phyloP scores from a whole-genome alignment of 2,888 invertebrate species.

The Agriotes lineatus region DNA sequence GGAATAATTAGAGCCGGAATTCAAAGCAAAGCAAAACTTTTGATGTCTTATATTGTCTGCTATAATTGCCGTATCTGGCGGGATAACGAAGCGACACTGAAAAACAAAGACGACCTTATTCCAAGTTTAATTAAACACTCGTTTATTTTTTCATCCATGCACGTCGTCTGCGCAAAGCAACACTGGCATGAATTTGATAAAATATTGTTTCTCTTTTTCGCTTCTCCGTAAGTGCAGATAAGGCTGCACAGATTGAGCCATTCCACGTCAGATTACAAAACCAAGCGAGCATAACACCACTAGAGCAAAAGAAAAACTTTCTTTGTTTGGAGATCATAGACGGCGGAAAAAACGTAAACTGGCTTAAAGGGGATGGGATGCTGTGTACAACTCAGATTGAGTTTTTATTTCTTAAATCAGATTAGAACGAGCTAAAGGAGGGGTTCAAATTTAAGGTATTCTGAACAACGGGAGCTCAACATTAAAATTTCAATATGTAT shows the following conservation, averaged over 20 bases:
- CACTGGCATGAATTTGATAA: constrained; percentile 17
- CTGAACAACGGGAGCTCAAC: too few species aligned
- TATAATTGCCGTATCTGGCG: constrained; percentile 23
- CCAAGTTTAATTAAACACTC: constrained; percentile 23
- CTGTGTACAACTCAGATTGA: too few species aligned
- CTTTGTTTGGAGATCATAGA: constrained; percentile 12
- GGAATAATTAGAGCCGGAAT: constrained; percentile 13
- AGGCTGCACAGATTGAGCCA: constrained; percentile 13
- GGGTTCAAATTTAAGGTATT: too few species aligned
- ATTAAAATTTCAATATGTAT: too few species aligned
- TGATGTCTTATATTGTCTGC: constrained; percentile 20
- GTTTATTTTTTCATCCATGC: constrained; percentile 11
- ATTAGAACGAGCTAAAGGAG: too few species aligned
- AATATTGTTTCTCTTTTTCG: constrained; percentile 21
- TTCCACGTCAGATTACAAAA: constrained; percentile 15
- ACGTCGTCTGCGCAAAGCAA: neutral
- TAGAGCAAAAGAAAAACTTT: constrained; percentile 11
- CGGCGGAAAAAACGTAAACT: constrained; percentile 4
- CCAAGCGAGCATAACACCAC: constrained; percentile 19
- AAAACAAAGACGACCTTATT: constrained; percentile 27
- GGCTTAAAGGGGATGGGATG: neutral
- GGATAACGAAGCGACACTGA: constrained; percentile 26
- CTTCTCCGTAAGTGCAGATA: neutral
- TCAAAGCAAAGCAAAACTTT: constrained; percentile 16
- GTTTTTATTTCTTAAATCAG: too few species aligned